A percentile compares a stretch with the other conserved stretches of the same genome.
phyloP scores from a whole-genome alignment of 2,113 vertebrate species.

The Cryptotis parvus region DNA sequence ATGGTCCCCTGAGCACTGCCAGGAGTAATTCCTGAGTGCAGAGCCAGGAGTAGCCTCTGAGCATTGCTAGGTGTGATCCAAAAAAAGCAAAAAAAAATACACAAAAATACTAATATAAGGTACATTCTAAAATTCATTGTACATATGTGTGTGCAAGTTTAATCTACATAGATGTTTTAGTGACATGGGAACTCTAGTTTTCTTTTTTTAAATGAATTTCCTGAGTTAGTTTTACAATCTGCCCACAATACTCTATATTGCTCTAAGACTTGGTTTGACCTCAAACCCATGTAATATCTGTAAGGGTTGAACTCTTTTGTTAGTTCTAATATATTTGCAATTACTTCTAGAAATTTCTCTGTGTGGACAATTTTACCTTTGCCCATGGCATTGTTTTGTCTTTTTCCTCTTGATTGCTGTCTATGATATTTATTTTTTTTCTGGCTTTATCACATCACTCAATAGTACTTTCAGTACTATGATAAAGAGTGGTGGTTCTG shows the following conservation, averaged over 20 bases:
- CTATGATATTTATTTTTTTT: neutral
- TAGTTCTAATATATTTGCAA: neutral
- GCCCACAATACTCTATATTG: neutral
- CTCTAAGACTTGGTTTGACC: neutral
- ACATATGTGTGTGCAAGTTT: neutral
- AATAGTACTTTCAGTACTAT: neutral
- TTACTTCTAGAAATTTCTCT: neutral
- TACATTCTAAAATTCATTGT: constrained; percentile 1
- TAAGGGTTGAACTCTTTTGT: neutral
- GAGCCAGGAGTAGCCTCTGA: too few relatives aligned
- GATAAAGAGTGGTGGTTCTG: neutral
- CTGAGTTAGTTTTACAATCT: neutral
- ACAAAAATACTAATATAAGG: too few relatives aligned
- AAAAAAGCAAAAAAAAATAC: too few relatives aligned
- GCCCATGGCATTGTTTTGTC: neutral
- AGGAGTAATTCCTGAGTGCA: too few relatives aligned
- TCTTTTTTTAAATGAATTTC: neutral
- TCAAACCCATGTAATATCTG: neutral
- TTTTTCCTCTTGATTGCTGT: neutral
- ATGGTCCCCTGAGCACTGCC: too few relatives aligned
- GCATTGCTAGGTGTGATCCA: too few relatives aligned
- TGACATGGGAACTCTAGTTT: neutral
- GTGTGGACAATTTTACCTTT: neutral
- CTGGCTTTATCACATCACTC: neutral
- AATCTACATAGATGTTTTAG: neutral